Conservation (phyloP, 2,888 invertebrate genomes). For the Prosapia bicincta region DNA sequence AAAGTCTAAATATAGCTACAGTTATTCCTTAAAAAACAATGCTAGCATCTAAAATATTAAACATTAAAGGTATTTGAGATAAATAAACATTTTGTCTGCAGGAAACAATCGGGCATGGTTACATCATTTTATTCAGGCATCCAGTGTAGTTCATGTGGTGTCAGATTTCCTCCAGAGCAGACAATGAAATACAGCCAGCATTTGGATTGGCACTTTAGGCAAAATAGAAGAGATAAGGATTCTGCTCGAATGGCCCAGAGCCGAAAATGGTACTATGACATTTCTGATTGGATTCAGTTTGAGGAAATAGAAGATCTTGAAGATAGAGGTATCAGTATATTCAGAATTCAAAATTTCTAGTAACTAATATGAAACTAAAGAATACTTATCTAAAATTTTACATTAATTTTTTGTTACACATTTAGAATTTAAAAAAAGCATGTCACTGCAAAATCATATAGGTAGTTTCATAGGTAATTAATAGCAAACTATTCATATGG, state of each 20-base stretch:
- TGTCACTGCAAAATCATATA: too few relatives aligned
- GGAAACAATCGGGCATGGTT: conserved; percentile 60
- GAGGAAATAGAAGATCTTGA: conserved; percentile 91
- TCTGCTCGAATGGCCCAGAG: conserved; percentile 78
- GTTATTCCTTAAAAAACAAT: too few relatives aligned
- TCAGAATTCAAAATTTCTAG: too few relatives aligned
- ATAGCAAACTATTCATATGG: neutral
- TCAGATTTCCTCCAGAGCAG: conserved; percentile 86
- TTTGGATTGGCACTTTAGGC: conserved; percentile 97
- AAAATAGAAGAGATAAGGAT: conserved; percentile 85
- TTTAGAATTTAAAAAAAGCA: too few relatives aligned
- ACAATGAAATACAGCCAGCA: conserved; percentile 91
- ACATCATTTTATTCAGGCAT: conserved; percentile 69
- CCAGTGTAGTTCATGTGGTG: conserved; percentile 96
- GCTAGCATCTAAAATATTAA: too few relatives aligned
- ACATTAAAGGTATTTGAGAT: too few relatives aligned
- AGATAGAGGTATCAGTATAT: conserved; percentile 66
- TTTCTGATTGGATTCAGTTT: conserved; percentile 90
- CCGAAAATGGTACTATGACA: conserved; percentile 86
- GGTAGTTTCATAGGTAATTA: too few relatives aligned
- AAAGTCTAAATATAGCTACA: too few relatives aligned
- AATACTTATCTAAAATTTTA: too few relatives aligned
- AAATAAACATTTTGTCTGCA: too few relatives aligned
- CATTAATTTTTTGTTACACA: too few relatives aligned
- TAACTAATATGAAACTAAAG: too few relatives aligned